Evolutionary conservation across 1,140 invertebrate species (phyloP), one percentile per base, ranked within the genome.

Genomic region (Hirudo medicinalis): DNA sequence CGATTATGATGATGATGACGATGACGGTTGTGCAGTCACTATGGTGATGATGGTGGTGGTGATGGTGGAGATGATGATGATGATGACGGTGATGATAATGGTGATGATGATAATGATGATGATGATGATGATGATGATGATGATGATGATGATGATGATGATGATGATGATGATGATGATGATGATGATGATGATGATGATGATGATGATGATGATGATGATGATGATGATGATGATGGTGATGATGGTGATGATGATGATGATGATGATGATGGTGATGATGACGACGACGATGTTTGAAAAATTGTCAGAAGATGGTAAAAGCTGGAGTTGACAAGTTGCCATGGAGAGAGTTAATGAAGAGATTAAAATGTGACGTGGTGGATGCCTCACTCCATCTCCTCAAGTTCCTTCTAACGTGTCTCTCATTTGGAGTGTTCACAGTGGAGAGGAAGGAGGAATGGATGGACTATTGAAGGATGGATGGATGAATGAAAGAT

Each of bases 61-160:
- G 67, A 68, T 32, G 67, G 19, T 68, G 67, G 32, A 0, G 67
- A 68, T 32, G 67, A 68, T 36, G 67, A 68, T 19, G 67, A 68
- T 32, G 67, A 68, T 19, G 67, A 68, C 32, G 67, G 32, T 36
- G 67, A 68, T 68, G 67, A 67, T 36, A 27, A 32, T 68, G 67
- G 19, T 36, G 22, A 19, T 32, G n/a, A 29, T 36, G 67, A 32
- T 32, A 11, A 68, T 19, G 69, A 53, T 19, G 49, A 54, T 25
- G 69, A 53, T 20, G 69, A 70, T 54, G 36, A 53, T 70, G 43
- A 53, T 25, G 69, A 53, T 25, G 69, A 70, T 25, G 69, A 53
- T 70, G 69, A 70, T 70, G 43, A 70, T 54, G 69, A 70, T 70
- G 69, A 70, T 70, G 68, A 69, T 69, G 68, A 69, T 69, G 68